These are phyloP conservation scores for Sinhomidia bicolor DNA, from an alignment of 2,888 invertebrate species.

Conservation along the genomic window DNA sequence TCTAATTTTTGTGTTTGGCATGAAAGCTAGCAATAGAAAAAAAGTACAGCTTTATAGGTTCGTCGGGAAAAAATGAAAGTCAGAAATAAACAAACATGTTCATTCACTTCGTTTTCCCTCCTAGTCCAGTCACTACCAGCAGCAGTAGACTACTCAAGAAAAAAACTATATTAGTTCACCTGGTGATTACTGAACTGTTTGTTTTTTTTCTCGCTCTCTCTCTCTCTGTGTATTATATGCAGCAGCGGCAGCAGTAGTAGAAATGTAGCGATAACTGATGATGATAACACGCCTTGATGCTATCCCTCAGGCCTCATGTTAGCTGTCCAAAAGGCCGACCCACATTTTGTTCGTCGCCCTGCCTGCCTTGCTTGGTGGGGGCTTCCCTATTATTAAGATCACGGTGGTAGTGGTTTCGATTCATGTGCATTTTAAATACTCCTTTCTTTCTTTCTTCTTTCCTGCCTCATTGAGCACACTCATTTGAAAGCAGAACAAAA, in stretches of 20 bases:
- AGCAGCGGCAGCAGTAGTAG: not conserved
- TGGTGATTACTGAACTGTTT: not conserved
- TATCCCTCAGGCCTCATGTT: constrained; percentile 66
- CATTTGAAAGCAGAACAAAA: not conserved
- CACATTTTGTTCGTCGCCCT: constrained; percentile 60
- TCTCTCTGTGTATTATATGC: not conserved
- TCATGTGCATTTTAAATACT: not conserved
- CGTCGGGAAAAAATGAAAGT: not conserved
- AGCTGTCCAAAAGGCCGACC: constrained; percentile 71
- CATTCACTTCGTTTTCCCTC: not conserved
- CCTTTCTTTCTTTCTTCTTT: no score
- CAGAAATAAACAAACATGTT: constrained; percentile 7
- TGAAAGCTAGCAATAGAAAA: no score
- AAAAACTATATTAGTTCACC: constrained; percentile 28
- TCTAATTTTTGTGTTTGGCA: not conserved
- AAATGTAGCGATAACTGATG: constrained; percentile 30
- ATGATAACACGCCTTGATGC: constrained; percentile 28
- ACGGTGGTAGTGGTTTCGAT: not conserved
- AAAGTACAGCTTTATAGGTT: no score
- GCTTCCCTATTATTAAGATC: not conserved
- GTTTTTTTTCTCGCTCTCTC: not conserved
- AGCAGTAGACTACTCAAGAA: not conserved
- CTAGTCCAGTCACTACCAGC: not conserved
- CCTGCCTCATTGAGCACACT: not conserved
- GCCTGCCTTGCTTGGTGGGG: not conserved